Evolutionary conservation across 2,888 invertebrate species (phyloP), one percentile per base, ranked within the genome.

Genomic region (Metopia argyrocephala): DNA sequence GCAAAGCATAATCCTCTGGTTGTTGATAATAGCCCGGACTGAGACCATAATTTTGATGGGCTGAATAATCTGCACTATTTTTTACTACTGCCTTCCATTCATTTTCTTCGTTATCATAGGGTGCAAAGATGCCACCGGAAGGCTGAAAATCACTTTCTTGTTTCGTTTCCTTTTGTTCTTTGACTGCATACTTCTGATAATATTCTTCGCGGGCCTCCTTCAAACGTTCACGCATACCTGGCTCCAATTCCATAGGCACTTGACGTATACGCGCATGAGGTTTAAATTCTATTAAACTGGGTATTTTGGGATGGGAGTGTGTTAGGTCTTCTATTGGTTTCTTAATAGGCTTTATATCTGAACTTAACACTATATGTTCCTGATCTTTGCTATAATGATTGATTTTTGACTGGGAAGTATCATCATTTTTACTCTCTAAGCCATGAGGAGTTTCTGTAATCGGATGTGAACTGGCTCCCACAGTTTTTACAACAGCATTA

Each of bases 401-500:
- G 68, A 91, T 91, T 84, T 91, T 91, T 3, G 91, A 91, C 65
- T 91, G 91, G 0, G 91, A 90, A 9, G 88, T 85, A 23, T 89
- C 89, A 69, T 90, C 89, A 73, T 86, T 87, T 2, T 83, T 62
- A 23, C 75, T 84, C 20, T 71, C 57, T 1, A 83, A 83, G 3
- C 87, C 84, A 25, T 90, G 89, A 2, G 89, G 87, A 2, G 88
- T 82, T 28, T 90, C 90, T 1, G 86, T 88, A 4, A 89, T 84
- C 20, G 90, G 90, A 85, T 91, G 90, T 0, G 90, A 88, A 79
- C 89, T 91, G 3, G 91, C 90, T 3, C 91, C 91, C 50, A 91
- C 89, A 0, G 91, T 91, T 83, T 92, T 92, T 0, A 92, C 92
- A 4, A 92, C 89, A 0, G 92, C 92, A 85, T 92, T 92, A 83